These are phyloP conservation scores for Chirona hameri DNA, from an alignment of 2,888 invertebrate genomes.

Conservation along the genomic window DNA sequence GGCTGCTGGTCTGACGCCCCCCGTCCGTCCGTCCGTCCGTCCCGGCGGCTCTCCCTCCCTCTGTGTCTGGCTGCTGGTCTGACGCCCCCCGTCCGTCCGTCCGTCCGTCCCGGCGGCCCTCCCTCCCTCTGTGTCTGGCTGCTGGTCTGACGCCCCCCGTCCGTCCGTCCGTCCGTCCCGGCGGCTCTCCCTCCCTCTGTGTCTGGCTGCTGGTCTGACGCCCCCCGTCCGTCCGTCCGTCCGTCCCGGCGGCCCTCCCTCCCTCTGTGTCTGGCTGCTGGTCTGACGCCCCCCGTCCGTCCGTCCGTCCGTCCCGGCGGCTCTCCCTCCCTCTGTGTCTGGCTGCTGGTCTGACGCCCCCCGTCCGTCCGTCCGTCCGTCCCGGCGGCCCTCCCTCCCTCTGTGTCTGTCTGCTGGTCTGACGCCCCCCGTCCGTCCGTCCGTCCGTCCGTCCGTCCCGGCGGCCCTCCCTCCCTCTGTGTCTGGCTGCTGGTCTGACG, in stretches of 20 bases:
- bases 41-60: too few relatives aligned
- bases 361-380: background rate
- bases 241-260: background rate
- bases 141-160: too few relatives aligned
- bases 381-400: too few relatives aligned
- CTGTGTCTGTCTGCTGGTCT: slow-evolving; percentile 4
- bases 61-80: slow-evolving; percentile 4
- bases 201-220: background rate
- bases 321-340: too few relatives aligned
- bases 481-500: background rate
- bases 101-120: background rate
- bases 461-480: too few relatives aligned
- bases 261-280: slow-evolving; percentile 14
- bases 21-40: background rate
- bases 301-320: background rate
- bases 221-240: background rate
- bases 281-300: too few relatives aligned
- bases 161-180: background rate
- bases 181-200: too few relatives aligned
- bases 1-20: slow-evolving; percentile 3
- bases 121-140: too few relatives aligned
- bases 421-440: too few relatives aligned
- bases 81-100: too few relatives aligned
- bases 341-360: slow-evolving; percentile 3
- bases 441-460: background rate